phyloP scores from a whole-genome alignment of 2,113 vertebrate species.

The Oostethus manadensis region DNA sequence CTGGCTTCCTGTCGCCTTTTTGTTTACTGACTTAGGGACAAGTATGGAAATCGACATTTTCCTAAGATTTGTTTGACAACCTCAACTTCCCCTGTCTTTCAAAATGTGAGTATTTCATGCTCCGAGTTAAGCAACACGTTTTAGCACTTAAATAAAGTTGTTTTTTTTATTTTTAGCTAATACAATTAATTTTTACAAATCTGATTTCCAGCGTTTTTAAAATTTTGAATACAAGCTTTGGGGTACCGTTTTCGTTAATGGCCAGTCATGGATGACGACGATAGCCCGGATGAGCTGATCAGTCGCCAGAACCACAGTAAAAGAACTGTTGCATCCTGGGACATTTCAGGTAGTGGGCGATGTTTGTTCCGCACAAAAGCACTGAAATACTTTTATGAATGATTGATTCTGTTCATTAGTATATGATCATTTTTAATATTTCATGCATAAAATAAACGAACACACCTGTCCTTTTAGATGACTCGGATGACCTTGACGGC shows the following conservation, averaged over 20 bases:
- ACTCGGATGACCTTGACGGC: conserved; percentile 70
- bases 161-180: too few relatives aligned
- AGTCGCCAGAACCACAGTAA: conserved; percentile 70
- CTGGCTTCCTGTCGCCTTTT: background rate
- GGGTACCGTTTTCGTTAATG: conserved; percentile 65
- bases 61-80: background rate
- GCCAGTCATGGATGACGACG: conserved; percentile 85
- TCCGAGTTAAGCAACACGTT: background rate
- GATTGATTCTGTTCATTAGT: background rate
- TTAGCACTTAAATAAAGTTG: background rate
- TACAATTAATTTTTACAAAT: background rate
- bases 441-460: background rate
- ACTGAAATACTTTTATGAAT: background rate
- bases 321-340: conserved; percentile 10
- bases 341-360: conserved; percentile 73
- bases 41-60: background rate
- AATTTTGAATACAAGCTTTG: background rate
- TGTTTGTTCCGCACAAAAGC: background rate
- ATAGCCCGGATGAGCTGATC: conserved; percentile 86
- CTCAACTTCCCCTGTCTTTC: background rate
- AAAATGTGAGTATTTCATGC: background rate
- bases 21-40: background rate
- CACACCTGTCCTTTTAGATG: conserved; percentile 53
- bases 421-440: background rate
- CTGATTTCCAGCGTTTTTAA: background rate